These are phyloP conservation scores for Recurvirostra avosetta DNA, from an alignment of 2,113 vertebrate species.

Conservation along the genomic window DNA sequence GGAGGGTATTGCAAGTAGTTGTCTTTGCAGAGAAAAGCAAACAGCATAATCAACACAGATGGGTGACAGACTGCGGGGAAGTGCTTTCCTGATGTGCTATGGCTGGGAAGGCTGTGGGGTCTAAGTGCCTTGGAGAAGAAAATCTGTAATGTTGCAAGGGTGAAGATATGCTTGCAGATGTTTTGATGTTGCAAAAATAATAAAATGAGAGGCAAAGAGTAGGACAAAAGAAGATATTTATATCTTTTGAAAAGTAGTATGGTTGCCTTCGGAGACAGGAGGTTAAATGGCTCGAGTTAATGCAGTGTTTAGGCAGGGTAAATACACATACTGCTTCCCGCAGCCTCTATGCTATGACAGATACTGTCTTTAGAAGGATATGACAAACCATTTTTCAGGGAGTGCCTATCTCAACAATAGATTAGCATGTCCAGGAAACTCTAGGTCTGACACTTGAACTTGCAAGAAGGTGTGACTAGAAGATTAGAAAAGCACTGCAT, in stretches of 20 bases:
- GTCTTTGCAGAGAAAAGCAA: background rate
- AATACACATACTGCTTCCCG: background rate
- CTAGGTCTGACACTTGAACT: background rate
- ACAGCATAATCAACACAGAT: background rate
- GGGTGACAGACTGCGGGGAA: background rate
- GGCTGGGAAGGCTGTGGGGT: background rate
- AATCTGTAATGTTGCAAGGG: background rate
- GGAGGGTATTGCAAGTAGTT: background rate
- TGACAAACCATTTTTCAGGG: background rate
- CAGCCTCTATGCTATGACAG: background rate
- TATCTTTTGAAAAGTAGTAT: background rate
- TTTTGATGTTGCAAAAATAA: background rate
- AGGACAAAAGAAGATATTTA: background rate
- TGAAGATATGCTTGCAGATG: background rate
- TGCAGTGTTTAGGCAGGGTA: background rate
- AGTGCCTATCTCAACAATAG: background rate
- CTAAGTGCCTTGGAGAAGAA: background rate
- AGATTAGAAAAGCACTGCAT: background rate
- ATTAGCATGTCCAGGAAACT: background rate
- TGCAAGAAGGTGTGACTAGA: background rate
- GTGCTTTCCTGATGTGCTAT: background rate
- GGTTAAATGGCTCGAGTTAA: background rate
- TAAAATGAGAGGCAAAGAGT: background rate
- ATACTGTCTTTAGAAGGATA: background rate
- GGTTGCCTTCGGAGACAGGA: background rate